Evolutionary conservation across 2,888 invertebrate genomes (phyloP), one percentile per base, ranked within the genome.

Genomic region (Chouioia cunea): DNA sequence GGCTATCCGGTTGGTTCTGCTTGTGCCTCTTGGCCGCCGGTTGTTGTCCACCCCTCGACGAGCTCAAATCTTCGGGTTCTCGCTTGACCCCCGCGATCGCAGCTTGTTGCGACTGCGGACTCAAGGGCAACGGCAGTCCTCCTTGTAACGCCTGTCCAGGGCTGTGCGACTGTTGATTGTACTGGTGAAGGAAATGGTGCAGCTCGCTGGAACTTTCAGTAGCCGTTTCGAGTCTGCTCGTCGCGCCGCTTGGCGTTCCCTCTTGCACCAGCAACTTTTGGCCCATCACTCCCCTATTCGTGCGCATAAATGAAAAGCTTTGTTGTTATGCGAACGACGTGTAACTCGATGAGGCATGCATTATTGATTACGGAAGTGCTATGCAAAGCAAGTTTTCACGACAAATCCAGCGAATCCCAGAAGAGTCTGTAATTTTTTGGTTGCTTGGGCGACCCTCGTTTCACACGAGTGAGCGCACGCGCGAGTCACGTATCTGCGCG

Each of bases 41-140:
- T 44, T 75, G 74, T 67, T 70, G 74, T 60, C 65, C 82, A 22
- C 80, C 81, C 50, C 85, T 79, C 53, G 85, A 84, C 52, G 85
- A 85, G 88, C 93, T 93, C 79, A 93, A 89, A 86, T 93, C 93
- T 88, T 93, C 93, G 81, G 93, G 93, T 87, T 93, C 93, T 85
- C 93, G 90, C 88, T 93, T 93, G 86, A 93, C 92, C 66, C 85
- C 85, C 68, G 81, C 77, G 73, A 84, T 81, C 60, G 82, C 82
- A 16, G 78, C 78, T 74, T 83, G 80, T 70, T 83, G 77, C 65
- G 85, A 82, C 72, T 84, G 84, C 22, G 85, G 85, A 75, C 85
- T 85, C 53, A 85, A 74, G 74, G 85, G 84, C 79, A 85, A 79
- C 65, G 85, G 81, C 76, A 85, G 79, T 53, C 83, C 83, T 75